A percentile compares a stretch with the other conserved stretches of the same genome.
phyloP scores from a whole-genome alignment of 2,113 vertebrate genomes.

The Ammospiza nelsoni region DNA sequence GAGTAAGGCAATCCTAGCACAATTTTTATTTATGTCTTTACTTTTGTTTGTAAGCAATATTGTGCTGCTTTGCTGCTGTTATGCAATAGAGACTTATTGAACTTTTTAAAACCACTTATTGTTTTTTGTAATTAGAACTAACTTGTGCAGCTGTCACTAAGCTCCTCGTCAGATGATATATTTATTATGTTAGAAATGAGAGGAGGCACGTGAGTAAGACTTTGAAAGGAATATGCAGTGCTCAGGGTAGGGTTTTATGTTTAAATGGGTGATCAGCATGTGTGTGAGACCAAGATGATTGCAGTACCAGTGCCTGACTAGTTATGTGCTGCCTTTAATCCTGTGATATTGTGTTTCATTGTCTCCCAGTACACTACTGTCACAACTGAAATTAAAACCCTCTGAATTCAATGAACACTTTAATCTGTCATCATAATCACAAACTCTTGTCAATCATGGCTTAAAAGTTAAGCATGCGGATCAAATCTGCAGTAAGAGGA shows the following conservation, averaged over 20 bases:
- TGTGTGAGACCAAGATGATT: conserved; percentile 69
- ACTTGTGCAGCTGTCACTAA: conserved; percentile 79
- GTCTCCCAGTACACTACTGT: conserved; percentile 59
- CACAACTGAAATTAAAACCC: conserved; percentile 76
- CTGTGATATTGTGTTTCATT: conserved; percentile 77
- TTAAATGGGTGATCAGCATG: conserved; percentile 70
- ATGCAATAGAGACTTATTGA: conserved; percentile 49
- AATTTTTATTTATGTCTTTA: neutral
- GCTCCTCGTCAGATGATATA: conserved; percentile 75
- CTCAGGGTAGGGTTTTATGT: conserved; percentile 67
- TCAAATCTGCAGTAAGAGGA: conserved; percentile 65
- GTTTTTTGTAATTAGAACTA: conserved; percentile 48
- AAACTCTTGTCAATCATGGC: conserved; percentile 66
- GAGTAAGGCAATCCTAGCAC: neutral
- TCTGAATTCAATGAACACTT: conserved; percentile 65
- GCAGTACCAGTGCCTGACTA: conserved; percentile 55
- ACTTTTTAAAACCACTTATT: conserved; percentile 60
- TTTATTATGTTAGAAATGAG: conserved; percentile 69
- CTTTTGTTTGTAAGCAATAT: conserved; percentile 13
- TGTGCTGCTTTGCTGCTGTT: conserved; percentile 21
- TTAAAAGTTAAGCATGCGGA: conserved; percentile 64
- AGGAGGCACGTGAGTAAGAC: conserved; percentile 64
- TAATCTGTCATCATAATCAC: conserved; percentile 74
- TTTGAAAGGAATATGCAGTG: conserved; percentile 72
- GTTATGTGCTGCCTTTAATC: conserved; percentile 76